phyloP scores from a whole-genome alignment of 1,140 invertebrate species.

The Fragariocoptes setiger region DNA sequence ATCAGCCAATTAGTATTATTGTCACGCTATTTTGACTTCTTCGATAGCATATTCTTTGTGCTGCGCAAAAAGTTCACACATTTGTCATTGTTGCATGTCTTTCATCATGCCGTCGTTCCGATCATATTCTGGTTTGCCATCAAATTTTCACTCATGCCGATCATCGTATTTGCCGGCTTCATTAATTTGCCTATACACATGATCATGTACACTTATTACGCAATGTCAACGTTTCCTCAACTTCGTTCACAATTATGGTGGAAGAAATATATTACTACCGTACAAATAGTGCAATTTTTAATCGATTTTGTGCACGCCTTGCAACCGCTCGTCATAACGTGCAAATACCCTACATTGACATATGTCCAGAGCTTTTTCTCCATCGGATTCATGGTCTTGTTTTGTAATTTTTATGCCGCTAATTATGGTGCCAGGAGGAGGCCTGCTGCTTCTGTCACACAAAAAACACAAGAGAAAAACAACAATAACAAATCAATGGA shows the following conservation, averaged over 20 bases:
- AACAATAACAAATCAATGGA: too few species aligned
- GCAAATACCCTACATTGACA: constrained; percentile 2
- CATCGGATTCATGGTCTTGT: constrained; percentile 56
- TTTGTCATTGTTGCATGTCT: constrained; percentile 62
- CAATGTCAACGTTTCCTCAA: constrained; percentile 19
- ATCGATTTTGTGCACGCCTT: constrained; percentile 3
- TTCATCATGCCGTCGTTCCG: constrained; percentile 78
- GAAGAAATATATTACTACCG: constrained; percentile 21
- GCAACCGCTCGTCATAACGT: background rate
- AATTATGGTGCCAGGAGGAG: too few species aligned
- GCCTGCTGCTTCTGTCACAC: too few species aligned
- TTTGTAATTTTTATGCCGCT: constrained; percentile 82
- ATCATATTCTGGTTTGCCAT: constrained; percentile 74
- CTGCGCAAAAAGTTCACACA: constrained; percentile 65
- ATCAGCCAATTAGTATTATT: background rate
- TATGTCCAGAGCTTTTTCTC: constrained; percentile 62
- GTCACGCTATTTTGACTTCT: background rate
- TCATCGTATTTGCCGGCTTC: constrained; percentile 69
- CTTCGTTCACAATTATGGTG: constrained; percentile 21
- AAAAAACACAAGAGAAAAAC: too few species aligned
- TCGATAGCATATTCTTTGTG: constrained; percentile 32
- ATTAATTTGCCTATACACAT: constrained; percentile 22
- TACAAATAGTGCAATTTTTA: constrained; percentile 18
- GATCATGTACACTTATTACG: constrained; percentile 23
- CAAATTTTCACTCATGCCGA: constrained; percentile 79